Evolutionary conservation across 2,888 invertebrate genomes (phyloP).

Genomic region (Melinaea marsaeus): DNA sequence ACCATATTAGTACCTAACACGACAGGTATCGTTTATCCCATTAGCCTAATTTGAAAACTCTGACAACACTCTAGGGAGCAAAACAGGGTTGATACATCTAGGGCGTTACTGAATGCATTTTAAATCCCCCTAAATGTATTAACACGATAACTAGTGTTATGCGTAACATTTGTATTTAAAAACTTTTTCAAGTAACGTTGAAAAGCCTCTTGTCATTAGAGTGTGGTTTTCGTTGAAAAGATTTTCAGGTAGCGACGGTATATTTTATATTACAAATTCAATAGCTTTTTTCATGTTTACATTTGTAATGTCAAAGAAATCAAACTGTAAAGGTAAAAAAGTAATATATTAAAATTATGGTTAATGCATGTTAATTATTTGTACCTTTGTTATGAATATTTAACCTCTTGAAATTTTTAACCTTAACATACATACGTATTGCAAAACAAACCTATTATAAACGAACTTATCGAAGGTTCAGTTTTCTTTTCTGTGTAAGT

Average conservation of each 20-base stretch:
- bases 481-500: too few relatives aligned
- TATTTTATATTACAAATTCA: constrained; percentile 1
- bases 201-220: constrained; percentile 8
- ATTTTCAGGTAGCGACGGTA: constrained; percentile 3
- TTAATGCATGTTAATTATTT: too few relatives aligned
- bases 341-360: too few relatives aligned
- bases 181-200: constrained; percentile 17
- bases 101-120: constrained; percentile 11
- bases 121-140: constrained; percentile 16
- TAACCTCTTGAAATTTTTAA: too few relatives aligned
- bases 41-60: not conserved
- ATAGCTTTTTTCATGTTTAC: not conserved
- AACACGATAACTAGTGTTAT: constrained; percentile 15
- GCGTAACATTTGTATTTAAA: constrained; percentile 13
- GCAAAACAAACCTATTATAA: too few relatives aligned
- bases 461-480: too few relatives aligned
- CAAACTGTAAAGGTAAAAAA: too few relatives aligned
- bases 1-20: not conserved
- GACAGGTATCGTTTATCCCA: not conserved
- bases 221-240: constrained; percentile 3
- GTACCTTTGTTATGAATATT: too few relatives aligned
- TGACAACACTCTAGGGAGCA: constrained; percentile 2
- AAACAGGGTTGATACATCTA: not conserved
- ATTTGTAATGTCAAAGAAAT: not conserved
- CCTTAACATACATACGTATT: too few relatives aligned